Base-by-base conservation (phyloP, 2,888 invertebrate genomes). In the Cyrtodaria siliqua region DNA sequence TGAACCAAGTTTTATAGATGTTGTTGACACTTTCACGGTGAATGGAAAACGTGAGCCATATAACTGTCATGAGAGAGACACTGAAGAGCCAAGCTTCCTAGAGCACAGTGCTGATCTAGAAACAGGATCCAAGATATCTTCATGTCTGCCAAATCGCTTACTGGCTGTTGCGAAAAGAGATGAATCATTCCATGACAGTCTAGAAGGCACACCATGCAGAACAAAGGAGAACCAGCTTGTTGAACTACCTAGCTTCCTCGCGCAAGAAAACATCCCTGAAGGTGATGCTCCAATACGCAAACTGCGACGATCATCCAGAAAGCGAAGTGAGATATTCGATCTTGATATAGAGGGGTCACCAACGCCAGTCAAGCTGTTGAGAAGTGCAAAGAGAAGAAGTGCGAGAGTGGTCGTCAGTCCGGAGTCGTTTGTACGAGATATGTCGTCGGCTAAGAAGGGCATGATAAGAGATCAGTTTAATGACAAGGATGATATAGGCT, bases 351-450 rank as follows among this genome's bases (percentile, higher is more conserved):
- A 70, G 16, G 26, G 38, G 42, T 20, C 57, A 52, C 64, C 72
- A 26, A 56, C 72, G 27, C 69, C 60, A 38, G 68, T 72, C 4
- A 63, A 64, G 27, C 40, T 78, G 12, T 50, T 78, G 33, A 63
- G 64, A 24, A 72, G 69, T 55, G 56, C 50, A 1, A 78, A 78
- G 44, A 53, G 67, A 9, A 69, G 56, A n/a, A 68, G 60, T 49
- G 47, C 55, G n/a, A 52, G 68, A 57, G 20, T 40, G 18, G 55
- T 66, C 26, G 77, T 88, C 18, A 88, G 86, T 60, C 86, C 86
- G 2, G 86, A 87, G 26, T 78, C 87, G n/a, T 88, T 87, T 61
- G 38, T 87, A 44, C 83, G 84, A 64, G 86, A 88, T 38, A 61
- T 86, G 63, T 77, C 63, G 23, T 66, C 56, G 20, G 69, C 75